A percentile compares a stretch with the other conserved stretches of the same genome.
These are phyloP conservation scores for Temnothorax unifasciatus DNA, from an alignment of 2,888 invertebrate genomes.

Conservation along the genomic window DNA sequence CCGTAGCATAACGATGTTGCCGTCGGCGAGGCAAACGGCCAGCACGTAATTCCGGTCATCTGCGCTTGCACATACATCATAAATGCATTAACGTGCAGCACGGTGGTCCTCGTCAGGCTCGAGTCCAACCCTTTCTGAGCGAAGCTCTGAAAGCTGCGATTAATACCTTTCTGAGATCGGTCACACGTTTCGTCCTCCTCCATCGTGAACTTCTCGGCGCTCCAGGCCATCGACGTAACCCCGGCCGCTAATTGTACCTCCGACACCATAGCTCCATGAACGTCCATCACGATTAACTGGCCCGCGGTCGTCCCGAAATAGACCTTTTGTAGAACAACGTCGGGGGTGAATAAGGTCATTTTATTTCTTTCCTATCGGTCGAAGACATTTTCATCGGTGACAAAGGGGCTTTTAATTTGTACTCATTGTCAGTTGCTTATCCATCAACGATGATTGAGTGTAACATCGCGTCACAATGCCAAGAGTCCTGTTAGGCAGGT, in stretches of 20 bases:
- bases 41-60: slow-evolving; percentile 92
- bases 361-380: slow-evolving; percentile 26
- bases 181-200: slow-evolving; percentile 90
- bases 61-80: slow-evolving; percentile 74
- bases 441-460: slow-evolving; percentile 54
- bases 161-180: slow-evolving; percentile 76
- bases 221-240: slow-evolving; percentile 98
- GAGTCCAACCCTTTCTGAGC: not conserved
- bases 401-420: slow-evolving; percentile 53
- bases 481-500: slow-evolving; percentile 30
- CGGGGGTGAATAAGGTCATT: slow-evolving; percentile 9
- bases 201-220: slow-evolving; percentile 99
- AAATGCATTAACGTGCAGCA: slow-evolving; percentile 26
- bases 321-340: slow-evolving; percentile 87
- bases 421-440: slow-evolving; percentile 17
- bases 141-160: not conserved
- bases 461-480: slow-evolving; percentile 53
- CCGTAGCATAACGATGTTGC: slow-evolving; percentile 95
- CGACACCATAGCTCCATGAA: slow-evolving; percentile 97
- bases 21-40: slow-evolving; percentile 95
- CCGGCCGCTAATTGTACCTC: slow-evolving; percentile 90
- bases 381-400: slow-evolving; percentile 2
- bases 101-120: too few relatives aligned
- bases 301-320: slow-evolving; percentile 98
- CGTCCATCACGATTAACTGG: slow-evolving; percentile 98